These are phyloP conservation scores for Popillia japonica DNA, from an alignment of 1,140 invertebrate genomes.

Conservation along the genomic window DNA sequence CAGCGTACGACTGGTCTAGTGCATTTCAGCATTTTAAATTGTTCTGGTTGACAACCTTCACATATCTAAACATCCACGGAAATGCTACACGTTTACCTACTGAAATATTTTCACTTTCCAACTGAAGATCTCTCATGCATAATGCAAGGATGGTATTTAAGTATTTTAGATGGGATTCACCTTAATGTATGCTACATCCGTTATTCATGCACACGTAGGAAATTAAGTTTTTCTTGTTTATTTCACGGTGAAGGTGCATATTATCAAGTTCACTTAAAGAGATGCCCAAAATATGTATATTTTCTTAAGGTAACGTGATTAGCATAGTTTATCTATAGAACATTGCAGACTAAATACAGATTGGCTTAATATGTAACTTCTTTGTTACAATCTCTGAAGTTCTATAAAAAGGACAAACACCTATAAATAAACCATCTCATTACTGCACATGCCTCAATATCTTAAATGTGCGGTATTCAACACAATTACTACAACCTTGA, in stretches of 20 bases:
- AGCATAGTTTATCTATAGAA: no score
- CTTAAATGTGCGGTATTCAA: background rate
- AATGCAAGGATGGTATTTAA: background rate
- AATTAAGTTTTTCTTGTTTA: no score
- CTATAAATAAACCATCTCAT: background rate
- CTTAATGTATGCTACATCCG: no score
- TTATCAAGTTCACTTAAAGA: no score
- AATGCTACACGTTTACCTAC: background rate
- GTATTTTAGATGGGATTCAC: background rate
- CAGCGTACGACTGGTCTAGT: constrained; percentile 19
- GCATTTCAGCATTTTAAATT: constrained; percentile 10
- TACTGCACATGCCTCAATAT: background rate
- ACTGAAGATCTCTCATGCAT: background rate
- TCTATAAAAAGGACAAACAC: no score
- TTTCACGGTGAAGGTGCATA: no score
- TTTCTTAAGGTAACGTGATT: no score
- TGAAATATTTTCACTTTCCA: constrained; percentile 18
- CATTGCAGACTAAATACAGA: no score
- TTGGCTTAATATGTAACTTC: no score
- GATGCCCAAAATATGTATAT: no score
- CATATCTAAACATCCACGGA: background rate
- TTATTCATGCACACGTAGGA: no score
- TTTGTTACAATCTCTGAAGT: no score
- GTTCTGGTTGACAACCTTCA: constrained; percentile 20
- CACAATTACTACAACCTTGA: background rate